Conservation (phyloP, 2,797 vertebrate genomes). For the Tamandua tetradactyla region DNA sequence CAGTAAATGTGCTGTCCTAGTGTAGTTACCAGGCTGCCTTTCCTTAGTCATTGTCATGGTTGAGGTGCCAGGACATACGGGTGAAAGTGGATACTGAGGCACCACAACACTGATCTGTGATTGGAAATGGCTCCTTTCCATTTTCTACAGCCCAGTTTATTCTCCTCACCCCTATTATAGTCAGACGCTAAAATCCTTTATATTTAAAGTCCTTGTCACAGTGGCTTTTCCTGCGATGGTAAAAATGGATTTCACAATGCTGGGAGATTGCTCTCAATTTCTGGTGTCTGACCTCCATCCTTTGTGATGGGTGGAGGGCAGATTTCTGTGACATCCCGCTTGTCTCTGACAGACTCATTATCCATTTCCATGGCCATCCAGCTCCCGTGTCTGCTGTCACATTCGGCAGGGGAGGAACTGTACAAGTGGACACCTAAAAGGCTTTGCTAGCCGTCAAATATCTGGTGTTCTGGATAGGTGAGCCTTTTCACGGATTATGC, state of each 20-base stretch:
- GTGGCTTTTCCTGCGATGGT: conserved; percentile 52
- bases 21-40: neutral
- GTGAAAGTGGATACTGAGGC: neutral
- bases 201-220: conserved; percentile 63
- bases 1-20: conserved; percentile 16
- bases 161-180: conserved; percentile 45
- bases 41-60: neutral
- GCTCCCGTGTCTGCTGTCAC: neutral
- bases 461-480: neutral
- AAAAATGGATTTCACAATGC: conserved; percentile 71
- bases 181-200: conserved; percentile 63
- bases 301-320: conserved; percentile 75
- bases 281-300: conserved; percentile 66
- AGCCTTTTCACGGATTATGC: neutral
- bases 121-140: conserved; percentile 58
- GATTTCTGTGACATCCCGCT: conserved; percentile 77
- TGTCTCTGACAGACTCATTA: conserved; percentile 82
- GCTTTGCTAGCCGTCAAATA: neutral
- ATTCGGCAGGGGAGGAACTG: neutral
- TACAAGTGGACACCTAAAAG: neutral
- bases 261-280: conserved; percentile 76
- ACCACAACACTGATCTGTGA: neutral
- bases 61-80: neutral
- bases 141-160: conserved; percentile 59
- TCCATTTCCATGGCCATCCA: conserved; percentile 75